Evolutionary conservation across 1,140 invertebrate genomes (phyloP).

Genomic region (Teleogryllus occipitalis): DNA sequence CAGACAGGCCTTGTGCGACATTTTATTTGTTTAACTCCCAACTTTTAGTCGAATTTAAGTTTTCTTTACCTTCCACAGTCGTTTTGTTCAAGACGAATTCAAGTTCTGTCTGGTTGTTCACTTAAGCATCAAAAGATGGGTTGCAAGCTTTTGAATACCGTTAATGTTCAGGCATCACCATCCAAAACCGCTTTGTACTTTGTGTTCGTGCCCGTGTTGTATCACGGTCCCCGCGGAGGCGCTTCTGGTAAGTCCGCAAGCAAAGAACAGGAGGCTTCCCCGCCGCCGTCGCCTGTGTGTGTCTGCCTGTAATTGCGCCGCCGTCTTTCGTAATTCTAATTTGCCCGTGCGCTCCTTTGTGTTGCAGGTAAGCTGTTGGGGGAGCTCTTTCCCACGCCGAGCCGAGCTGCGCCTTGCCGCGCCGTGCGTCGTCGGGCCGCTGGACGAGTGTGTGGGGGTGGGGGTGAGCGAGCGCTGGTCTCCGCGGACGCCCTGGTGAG

Average conservation of each 20-base stretch:
- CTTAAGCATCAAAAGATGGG: not conserved
- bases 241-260: not conserved
- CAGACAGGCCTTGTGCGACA: no score
- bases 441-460: no score
- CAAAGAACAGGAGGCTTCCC: no score
- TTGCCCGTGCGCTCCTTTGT: not conserved
- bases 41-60: no score
- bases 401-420: no score
- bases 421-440: no score
- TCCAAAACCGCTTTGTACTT: not conserved
- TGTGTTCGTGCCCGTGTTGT: not conserved
- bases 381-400: not conserved
- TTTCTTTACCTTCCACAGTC: no score
- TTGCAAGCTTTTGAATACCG: not conserved
- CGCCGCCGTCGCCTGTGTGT: not conserved
- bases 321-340: not conserved
- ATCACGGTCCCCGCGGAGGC: not conserved
- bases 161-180: not conserved
- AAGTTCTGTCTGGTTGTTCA: not conserved
- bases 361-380: not conserved
- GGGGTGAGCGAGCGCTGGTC: no score
- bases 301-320: not conserved
- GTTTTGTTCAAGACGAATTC: no score
- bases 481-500: no score
- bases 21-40: no score